Evolutionary conservation across 2,797 vertebrate genomes (phyloP).

Genomic region (Notolepis coatsorum): DNA sequence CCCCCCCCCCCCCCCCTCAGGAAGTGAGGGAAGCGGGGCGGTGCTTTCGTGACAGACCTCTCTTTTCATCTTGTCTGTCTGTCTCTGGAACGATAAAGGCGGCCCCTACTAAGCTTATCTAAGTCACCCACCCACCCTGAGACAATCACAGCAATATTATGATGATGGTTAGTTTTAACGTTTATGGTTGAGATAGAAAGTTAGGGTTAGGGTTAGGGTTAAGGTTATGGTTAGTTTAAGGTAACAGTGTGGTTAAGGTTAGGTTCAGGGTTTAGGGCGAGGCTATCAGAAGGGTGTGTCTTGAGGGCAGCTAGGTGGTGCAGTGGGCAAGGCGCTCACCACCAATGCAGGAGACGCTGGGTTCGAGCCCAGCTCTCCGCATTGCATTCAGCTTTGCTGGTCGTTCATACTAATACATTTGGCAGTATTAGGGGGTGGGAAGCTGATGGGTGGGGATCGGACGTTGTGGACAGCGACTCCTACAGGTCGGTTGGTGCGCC

Average conservation of each 20-base stretch:
- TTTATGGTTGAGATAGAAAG: not conserved
- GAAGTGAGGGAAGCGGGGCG: slow-evolving; percentile 9
- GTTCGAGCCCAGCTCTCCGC: too few species aligned
- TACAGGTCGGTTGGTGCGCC: too few species aligned
- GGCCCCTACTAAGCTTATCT: not conserved
- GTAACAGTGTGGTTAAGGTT: not conserved
- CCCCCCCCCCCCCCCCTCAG: not conserved
- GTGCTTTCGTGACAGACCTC: slow-evolving; percentile 3
- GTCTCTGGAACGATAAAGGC: not conserved
- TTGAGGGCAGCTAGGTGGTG: too few species aligned
- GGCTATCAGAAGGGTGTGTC: too few species aligned
- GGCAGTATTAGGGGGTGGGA: too few species aligned
- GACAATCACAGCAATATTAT: not conserved
- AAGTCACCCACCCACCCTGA: not conserved
- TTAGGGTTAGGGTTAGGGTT: not conserved
- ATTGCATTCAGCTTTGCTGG: too few species aligned
- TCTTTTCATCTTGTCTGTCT: slow-evolving; percentile 32
- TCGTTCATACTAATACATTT: too few species aligned
- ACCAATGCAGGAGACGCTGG: too few species aligned
- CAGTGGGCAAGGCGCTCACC: too few species aligned
- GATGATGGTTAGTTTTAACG: not conserved
- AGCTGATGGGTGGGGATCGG: too few species aligned
- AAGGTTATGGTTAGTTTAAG: not conserved
- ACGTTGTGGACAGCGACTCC: too few species aligned
- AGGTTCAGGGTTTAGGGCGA: too few species aligned